A percentile compares a stretch with the other conserved stretches of the same genome.
These are phyloP conservation scores for Turdus rufiventris DNA, from an alignment of 2,113 vertebrate genomes.

Conservation along the genomic window DNA sequence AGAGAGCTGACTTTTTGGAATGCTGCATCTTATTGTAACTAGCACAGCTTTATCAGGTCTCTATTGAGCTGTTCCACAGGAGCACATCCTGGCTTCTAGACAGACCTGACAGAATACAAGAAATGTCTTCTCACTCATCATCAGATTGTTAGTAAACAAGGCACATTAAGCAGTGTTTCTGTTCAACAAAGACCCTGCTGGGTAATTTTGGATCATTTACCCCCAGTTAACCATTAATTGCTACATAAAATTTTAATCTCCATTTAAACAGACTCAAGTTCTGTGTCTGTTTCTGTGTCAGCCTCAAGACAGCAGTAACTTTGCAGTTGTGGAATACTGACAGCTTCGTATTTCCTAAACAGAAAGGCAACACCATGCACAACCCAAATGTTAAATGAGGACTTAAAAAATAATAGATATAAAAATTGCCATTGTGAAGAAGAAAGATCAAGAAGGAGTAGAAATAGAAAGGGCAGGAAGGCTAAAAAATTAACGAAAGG, in stretches of 20 bases:
- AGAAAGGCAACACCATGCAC: not conserved
- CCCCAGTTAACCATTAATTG: constrained; percentile 65
- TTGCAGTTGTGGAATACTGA: constrained; percentile 40
- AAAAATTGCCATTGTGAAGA: not conserved
- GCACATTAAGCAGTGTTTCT: constrained; percentile 41
- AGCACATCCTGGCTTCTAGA: not conserved
- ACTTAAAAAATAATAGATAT: not conserved
- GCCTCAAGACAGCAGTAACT: constrained; percentile 59
- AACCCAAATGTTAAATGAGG: not conserved
- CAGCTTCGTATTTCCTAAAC: not conserved
- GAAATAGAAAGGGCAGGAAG: not conserved
- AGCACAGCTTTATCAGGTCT: not conserved
- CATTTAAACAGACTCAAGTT: constrained; percentile 54
- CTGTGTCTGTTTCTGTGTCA: constrained; percentile 27
- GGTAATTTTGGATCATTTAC: constrained; percentile 60
- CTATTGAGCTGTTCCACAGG: not conserved
- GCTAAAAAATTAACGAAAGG: not conserved
- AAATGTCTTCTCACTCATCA: constrained; percentile 6
- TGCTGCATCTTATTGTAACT: not conserved
- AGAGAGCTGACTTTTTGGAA: not conserved
- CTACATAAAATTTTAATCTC: constrained; percentile 67
- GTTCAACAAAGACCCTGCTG: constrained; percentile 47
- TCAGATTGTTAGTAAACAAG: constrained; percentile 42
- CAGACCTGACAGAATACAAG: not conserved
- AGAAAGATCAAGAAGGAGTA: not conserved